Evolutionary conservation across 2,888 invertebrate genomes (phyloP), one percentile per base, ranked within the genome.

Genomic region (Nymphalis urticae): DNA sequence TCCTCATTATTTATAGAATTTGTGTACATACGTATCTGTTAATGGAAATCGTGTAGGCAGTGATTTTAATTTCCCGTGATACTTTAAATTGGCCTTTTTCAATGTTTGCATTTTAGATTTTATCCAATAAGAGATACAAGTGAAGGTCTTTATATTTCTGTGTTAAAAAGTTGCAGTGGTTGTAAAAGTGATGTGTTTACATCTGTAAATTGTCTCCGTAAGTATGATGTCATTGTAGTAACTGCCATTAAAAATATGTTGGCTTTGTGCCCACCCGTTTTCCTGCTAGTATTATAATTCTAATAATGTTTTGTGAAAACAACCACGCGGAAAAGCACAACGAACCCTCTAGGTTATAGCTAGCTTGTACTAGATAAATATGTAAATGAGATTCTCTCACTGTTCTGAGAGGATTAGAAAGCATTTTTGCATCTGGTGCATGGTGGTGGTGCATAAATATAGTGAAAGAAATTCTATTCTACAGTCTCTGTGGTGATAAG

Each of bases 211-310:
- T 84, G 85, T 82, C 85, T 78, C 82, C 81, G 92, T 92, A 82
- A 90, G 92, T 92, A 92, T 92, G 92, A 92, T 92, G 92, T 92
- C 92, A 92, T 91, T 88, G 85, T 85, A 83, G 81, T 80, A 84
- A 82, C 84, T 87, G 84, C 86, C 85, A 85, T 87, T 91, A 89
- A 91, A 90, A 90, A 85, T 84, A 82, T 85, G 84, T 91, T 92
- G 92, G 92, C 92, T 91, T 86, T 88, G 89, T 92, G 92, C 92
- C 92, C 92, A 92, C 86, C 89, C 86, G 82, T 90, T 91, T 91
- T 88, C 89, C 88, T 88, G 81, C 81, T 85, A 85, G 83, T 77
- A 76, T 85, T 84, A 85, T 82, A 83, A 87, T 84, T 86, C 75
- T 78, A 82, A 85, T 82, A 84, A 79, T 75, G 81, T 83, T 89